These are phyloP conservation scores for Thumatha senex DNA, from an alignment of 2,888 invertebrate species.

Conservation along the genomic window DNA sequence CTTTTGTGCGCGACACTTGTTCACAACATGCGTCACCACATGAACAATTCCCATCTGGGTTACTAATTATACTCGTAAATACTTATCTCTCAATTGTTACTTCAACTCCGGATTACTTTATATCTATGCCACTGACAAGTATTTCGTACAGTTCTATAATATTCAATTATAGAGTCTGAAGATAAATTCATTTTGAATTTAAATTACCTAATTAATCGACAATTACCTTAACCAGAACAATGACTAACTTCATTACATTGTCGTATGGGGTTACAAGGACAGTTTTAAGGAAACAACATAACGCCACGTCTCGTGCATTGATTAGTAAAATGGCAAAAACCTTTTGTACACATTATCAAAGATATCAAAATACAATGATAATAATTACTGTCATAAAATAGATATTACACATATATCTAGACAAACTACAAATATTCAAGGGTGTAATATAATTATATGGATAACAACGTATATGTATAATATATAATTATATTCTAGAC, in stretches of 20 bases:
- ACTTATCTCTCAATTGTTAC: slow-evolving; percentile 1
- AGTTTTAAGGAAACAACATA: neutral
- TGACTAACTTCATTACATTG: neutral
- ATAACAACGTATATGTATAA: neutral
- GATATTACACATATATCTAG: too few relatives aligned
- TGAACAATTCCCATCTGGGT: slow-evolving; percentile 39
- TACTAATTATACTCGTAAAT: slow-evolving; percentile 12
- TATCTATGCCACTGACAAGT: neutral
- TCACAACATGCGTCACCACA: slow-evolving; percentile 51
- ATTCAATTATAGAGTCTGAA: neutral
- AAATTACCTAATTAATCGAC: neutral
- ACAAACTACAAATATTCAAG: too few relatives aligned
- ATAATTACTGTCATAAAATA: too few relatives aligned
- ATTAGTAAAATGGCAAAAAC: too few relatives aligned
- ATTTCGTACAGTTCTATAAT: neutral
- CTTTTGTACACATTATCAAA: too few relatives aligned
- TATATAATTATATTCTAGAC: slow-evolving; percentile 35
- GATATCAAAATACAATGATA: too few relatives aligned
- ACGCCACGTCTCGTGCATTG: too few relatives aligned
- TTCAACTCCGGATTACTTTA: neutral
- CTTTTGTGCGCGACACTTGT: slow-evolving; percentile 34
- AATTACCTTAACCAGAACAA: neutral
- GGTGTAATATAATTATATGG: too few relatives aligned
- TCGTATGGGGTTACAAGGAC: neutral
- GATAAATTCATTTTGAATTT: neutral